Base-by-base conservation (phyloP, 2,888 invertebrate species). In the Heliconius erato region DNA sequence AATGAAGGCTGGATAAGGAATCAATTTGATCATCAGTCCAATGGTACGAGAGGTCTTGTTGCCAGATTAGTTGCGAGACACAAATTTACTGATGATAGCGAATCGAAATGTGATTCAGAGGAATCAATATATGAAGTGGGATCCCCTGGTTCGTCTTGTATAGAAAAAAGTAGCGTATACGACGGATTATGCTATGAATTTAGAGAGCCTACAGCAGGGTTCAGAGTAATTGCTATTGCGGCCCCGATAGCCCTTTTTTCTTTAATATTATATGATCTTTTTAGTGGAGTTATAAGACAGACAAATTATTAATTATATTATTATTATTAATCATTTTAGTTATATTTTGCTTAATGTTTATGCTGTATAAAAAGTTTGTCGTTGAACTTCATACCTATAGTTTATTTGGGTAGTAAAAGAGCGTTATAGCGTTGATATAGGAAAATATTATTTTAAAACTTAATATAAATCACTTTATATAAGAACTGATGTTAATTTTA, bases 211-310 rank as follows among this genome's bases (percentile, higher is more conserved):
- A 91, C 92, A 2, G 91, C 93, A n/a, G 94, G 92, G 0, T 95
- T 95, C 81, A 90, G 95, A 84, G 82, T 93, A 26, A 91, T 93
- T 68, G 94, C 95, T 16, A 91, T 95, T n/a, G 32, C 94, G 54
- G 94, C 94, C 2, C 93, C 95, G 0, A 89, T 94, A 23, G 92
- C 91, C 23, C 88, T 96, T 32, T 95, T 95, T 85, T 91, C 93
- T 2, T 89, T 96, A 7, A 94, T 95, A 84, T 89, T 96, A 35
- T 95, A 94, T 80, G 95, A 95, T 88, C 90, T 95, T 79, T 95
- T 95, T 84, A 95, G 93, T 85, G 92, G 94, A 80, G 94, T 94
- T n/a, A 91, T 95, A 65, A 91, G 94, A 85, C 94, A 95, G 85
- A 92, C 91, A 32, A 92, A 91, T 85, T 89, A 89, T 86, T 93